Base-by-base conservation (phyloP, 2,888 invertebrate genomes). In the Alviniconcha strummeri region DNA sequence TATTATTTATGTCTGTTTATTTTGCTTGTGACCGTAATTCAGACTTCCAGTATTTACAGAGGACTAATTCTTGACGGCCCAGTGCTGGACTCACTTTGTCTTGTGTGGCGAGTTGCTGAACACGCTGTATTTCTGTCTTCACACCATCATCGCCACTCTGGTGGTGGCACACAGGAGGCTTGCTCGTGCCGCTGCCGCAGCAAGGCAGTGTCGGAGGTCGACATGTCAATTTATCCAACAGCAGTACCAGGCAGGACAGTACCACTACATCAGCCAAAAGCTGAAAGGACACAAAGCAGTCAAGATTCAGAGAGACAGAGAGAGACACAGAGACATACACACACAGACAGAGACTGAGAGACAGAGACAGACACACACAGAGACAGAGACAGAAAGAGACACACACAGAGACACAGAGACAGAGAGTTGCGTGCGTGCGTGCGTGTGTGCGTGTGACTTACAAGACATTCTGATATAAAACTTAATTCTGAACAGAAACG, bases 271-370 rank as follows among this genome's bases (percentile, higher is more conserved):
- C 60, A 13, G 64, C 81, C 1, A 55, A 56, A 6, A 81, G 81
- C 81, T 81, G 75, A 15, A 64, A 64, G 8, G 7, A 64, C n/a
- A 7, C 6, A 69, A 69, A 15, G 69, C 36, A 36, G 36, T 36
- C 36, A 60, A 60, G 7, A 71, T 8, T 19, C n/a, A 83, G 71
- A 83, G 56, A 56, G n/a, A 78, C 4, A 83, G 56, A 78, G 19
- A 78, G 67, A 82, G 54, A 76, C 54, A 77, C 75, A 77, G 60
- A 76, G 67, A 76, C 36, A 82, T 11, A 76, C 11, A 64, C 17
- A 82, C 8, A 82, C 60, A 75, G 54, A 82, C 67, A 82, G 52
- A 76, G 54, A 82, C 67, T 67, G 54, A 64, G 67, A 82, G 76
- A 76, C 9, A 76, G 2, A 60, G 60, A 82, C 4, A 72, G 15